Evolutionary conservation across 1,140 invertebrate species (phyloP).

Genomic region (Amyelois transitella): DNA sequence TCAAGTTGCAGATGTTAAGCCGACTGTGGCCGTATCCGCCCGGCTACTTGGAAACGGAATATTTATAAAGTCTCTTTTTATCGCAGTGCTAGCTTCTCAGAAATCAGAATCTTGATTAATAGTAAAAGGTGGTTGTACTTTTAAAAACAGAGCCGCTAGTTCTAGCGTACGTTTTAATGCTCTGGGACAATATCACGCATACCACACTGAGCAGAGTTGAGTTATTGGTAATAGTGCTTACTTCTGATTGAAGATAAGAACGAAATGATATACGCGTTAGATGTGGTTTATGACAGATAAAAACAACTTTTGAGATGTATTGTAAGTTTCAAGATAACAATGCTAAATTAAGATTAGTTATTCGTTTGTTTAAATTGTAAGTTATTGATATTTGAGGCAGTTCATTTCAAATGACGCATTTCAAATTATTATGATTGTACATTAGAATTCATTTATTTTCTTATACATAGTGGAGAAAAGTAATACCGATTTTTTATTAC

Average conservation of each 20-base stretch:
- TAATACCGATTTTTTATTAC: too few species aligned
- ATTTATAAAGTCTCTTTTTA: constrained; percentile 64
- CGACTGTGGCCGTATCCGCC: constrained; percentile 62
- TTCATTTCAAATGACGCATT: not conserved
- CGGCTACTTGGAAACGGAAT: constrained; percentile 61
- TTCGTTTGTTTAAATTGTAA: not conserved
- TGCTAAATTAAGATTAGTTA: constrained; percentile 1
- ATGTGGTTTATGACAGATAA: constrained; percentile 15
- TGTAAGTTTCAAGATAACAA: constrained; percentile 7
- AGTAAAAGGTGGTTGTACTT: constrained; percentile 27
- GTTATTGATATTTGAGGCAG: too few species aligned
- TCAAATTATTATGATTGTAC: too few species aligned
- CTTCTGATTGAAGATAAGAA: constrained; percentile 16
- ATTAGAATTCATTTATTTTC: too few species aligned
- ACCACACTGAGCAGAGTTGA: constrained; percentile 7
- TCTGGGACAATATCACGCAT: constrained; percentile 7
- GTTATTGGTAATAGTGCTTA: constrained; percentile 10
- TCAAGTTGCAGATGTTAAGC: constrained; percentile 69
- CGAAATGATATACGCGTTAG: constrained; percentile 13
- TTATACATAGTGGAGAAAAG: too few species aligned
- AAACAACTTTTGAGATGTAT: constrained; percentile 3
- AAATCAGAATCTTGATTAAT: constrained; percentile 52
- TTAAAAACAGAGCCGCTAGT: constrained; percentile 21
- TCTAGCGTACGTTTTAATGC: constrained; percentile 10
- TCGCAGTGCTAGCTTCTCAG: constrained; percentile 44